Evolutionary conservation across 2,113 vertebrate genomes (phyloP).

Genomic region (Cephalophus harveyi): DNA sequence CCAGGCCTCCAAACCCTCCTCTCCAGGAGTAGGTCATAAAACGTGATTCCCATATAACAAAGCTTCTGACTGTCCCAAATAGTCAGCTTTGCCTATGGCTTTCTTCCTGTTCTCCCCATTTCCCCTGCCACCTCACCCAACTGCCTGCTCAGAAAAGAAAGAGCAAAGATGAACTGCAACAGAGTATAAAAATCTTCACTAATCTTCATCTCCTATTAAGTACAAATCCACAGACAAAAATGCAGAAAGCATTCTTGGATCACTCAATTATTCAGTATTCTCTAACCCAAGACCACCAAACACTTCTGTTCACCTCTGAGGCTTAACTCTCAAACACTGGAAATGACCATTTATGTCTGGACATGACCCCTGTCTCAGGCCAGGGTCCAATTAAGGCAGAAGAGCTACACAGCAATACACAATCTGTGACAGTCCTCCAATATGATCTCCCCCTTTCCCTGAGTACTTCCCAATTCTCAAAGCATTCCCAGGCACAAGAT

Average conservation of each 20-base stretch:
- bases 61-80: not conserved
- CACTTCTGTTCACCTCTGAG: not conserved
- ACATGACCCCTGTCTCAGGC: not conserved
- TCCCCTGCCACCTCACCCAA: constrained; percentile 32
- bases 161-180: constrained; percentile 40
- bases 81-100: constrained; percentile 8
- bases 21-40: constrained; percentile 46
- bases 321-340: not conserved
- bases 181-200: constrained; percentile 36
- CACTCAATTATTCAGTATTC: not conserved
- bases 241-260: not conserved
- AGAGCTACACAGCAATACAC: not conserved
- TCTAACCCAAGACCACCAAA: constrained; percentile 25
- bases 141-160: constrained; percentile 42
- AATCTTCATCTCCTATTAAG: constrained; percentile 1
- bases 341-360: not conserved
- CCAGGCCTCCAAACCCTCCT: constrained; percentile 62
- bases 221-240: constrained; percentile 37
- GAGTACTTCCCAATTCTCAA: not conserved
- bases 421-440: not conserved
- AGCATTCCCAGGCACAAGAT: not conserved
- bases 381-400: not conserved
- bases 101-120: constrained; percentile 9
- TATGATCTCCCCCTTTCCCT: not conserved
- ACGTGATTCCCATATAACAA: constrained; percentile 16